Evolutionary conservation across 2,113 vertebrate genomes (phyloP).

Genomic region (Nothocercus julius): DNA sequence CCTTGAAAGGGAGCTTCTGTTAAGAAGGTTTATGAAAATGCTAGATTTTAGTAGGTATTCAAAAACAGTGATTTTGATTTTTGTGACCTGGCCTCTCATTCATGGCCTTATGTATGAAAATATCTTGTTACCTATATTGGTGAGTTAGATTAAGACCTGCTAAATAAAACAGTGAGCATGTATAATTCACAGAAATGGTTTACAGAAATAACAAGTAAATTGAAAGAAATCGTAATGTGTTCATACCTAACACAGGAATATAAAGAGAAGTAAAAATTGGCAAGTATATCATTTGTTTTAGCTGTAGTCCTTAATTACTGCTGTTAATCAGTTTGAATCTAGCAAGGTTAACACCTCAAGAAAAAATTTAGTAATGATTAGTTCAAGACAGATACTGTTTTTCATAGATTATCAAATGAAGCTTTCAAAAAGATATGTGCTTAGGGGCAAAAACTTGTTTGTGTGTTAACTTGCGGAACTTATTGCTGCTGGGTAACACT

Average conservation of each 20-base stretch:
- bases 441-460: background rate
- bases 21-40: conserved; percentile 27
- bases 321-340: background rate
- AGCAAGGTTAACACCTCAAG: background rate
- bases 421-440: background rate
- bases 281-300: background rate
- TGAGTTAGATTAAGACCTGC: background rate
- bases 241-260: background rate
- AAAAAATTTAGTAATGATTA: background rate
- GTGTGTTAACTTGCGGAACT: background rate
- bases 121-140: background rate
- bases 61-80: background rate
- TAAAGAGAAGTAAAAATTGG: background rate
- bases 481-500: background rate
- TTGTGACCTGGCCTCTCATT: background rate
- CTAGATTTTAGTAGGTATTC: background rate
- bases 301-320: background rate
- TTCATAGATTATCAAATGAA: background rate
- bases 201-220: background rate
- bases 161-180: background rate
- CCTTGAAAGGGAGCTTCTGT: conserved; percentile 36
- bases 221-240: background rate
- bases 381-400: background rate
- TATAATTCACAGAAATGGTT: background rate
- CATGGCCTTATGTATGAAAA: background rate